Evolutionary conservation across 2,797 vertebrate species (phyloP), one percentile per base, ranked within the genome.

Genomic region (Sciurus carolinensis): DNA sequence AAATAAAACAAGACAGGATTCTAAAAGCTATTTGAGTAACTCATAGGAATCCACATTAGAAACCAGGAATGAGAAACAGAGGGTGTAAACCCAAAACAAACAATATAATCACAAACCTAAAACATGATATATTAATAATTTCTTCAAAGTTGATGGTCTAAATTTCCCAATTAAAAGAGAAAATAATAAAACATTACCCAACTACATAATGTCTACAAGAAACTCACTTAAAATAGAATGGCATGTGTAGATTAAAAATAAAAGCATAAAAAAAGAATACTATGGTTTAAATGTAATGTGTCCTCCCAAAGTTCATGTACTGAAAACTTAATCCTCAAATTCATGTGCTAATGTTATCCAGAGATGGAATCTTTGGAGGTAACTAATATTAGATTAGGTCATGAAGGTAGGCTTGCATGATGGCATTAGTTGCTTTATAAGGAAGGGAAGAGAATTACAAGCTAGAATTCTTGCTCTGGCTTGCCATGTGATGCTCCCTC

Each of bases 171-270:
- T 54, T 92, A 77, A n/a, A 87, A 64, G 8, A 89, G 24, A 84
- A 66, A 39, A 79, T 52, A 39, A 76, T 28, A 82, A 83, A 71
- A 64, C 1, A 77, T 47, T 9, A 82, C 2, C 20, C 28, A 72
- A 92, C 20, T 42, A 42, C 71, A 54, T 76, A 84, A 22, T 36
- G 30, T 71, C 4, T 36, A 39, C 12, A 83, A 42, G 52, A 44
- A 72, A 77, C 17, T 83, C 69, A 84, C 30, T 28, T 47, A 67
- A 69, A 82, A 64, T 89, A 54, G 64, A 92, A 64, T 92, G 62
- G n/a, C 33, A 77, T 8, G 10, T 11, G 1, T 26, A 88, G n/a
- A 22, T 72, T 77, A 67, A 54, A 92, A 95, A 4, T 36, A 66
- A 79, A 85, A 92, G 82, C 47, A 77, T 69, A 47, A 33, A 18